phyloP scores from a whole-genome alignment of 1,140 invertebrate species.

The Solenopsis invicta region DNA sequence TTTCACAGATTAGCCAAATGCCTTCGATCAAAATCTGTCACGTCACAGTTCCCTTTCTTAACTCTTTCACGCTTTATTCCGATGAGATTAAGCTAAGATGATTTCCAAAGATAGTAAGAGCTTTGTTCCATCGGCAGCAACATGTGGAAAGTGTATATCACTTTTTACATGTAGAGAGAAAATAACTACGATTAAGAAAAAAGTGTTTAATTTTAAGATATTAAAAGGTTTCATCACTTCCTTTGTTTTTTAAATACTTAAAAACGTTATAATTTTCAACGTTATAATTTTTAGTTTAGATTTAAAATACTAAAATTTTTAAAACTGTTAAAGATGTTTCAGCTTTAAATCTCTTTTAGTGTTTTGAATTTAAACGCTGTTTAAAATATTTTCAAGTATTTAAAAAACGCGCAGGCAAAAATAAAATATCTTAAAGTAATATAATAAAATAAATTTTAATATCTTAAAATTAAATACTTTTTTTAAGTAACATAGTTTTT shows the following conservation, averaged over 20 bases:
- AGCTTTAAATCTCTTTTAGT: no score
- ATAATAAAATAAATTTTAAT: no score
- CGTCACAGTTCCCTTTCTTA: not conserved
- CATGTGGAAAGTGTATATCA: not conserved
- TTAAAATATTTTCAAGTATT: no score
- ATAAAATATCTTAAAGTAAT: no score
- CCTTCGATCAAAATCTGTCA: constrained; percentile 28
- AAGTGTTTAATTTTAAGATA: no score
- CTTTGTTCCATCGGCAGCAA: not conserved
- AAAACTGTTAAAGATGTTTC: no score
- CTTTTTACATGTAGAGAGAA: not conserved
- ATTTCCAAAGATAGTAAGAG: not conserved
- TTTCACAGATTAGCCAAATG: constrained; percentile 33
- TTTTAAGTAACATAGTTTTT: not conserved
- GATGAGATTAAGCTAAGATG: not conserved
- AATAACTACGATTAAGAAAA: not conserved
- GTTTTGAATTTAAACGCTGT: no score
- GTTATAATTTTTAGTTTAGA: no score
- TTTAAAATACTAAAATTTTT: no score
- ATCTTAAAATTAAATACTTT: not conserved
- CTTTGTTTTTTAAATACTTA: no score
- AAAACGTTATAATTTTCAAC: no score
- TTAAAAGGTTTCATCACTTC: not conserved
- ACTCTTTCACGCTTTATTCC: constrained; percentile 25
- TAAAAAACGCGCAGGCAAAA: no score